Percentiles rank a stretch among this genome's conserved stretches.
Evolutionary conservation across 2,888 invertebrate genomes (phyloP).

Genomic region (Ptilodon capucinus): DNA sequence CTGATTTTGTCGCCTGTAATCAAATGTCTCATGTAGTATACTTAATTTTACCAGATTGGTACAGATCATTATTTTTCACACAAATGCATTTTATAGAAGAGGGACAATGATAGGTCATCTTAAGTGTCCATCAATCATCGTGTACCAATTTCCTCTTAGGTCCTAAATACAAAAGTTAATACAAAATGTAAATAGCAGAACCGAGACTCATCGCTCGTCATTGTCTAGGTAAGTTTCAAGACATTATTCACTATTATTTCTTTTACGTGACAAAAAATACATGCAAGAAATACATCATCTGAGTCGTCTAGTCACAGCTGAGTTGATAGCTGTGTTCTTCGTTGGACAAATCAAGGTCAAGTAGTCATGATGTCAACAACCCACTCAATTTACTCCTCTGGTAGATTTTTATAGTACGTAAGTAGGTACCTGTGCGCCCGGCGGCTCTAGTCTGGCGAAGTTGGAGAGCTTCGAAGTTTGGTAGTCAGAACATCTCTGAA

Average conservation of each 20-base stretch:
- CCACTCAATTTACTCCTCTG: neutral
- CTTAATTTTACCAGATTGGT: neutral
- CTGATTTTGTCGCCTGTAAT: conserved; percentile 94
- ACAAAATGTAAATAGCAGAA: too few species aligned
- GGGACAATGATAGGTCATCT: too few species aligned
- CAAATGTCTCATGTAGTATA: too few species aligned
- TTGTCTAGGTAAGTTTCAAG: neutral
- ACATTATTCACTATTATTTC: neutral
- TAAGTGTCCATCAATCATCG: too few species aligned
- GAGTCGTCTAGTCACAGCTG: neutral
- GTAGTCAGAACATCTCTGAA: conserved; percentile 97
- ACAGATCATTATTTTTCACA: too few species aligned
- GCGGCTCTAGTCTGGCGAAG: conserved; percentile 96
- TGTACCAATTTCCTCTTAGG: too few species aligned
- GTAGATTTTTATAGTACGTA: neutral
- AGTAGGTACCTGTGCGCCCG: conserved; percentile 92
- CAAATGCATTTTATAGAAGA: too few species aligned
- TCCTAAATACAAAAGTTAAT: too few species aligned
- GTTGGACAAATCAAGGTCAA: neutral
- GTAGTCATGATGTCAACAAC: neutral
- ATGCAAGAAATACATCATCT: neutral
- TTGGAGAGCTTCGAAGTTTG: conserved; percentile 93
- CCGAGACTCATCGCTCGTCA: too few species aligned
- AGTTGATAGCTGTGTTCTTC: neutral
- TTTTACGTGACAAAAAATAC: too few species aligned